Conservation (phyloP, 2,113 vertebrate species). For the Microtus pennsylvanicus region DNA sequence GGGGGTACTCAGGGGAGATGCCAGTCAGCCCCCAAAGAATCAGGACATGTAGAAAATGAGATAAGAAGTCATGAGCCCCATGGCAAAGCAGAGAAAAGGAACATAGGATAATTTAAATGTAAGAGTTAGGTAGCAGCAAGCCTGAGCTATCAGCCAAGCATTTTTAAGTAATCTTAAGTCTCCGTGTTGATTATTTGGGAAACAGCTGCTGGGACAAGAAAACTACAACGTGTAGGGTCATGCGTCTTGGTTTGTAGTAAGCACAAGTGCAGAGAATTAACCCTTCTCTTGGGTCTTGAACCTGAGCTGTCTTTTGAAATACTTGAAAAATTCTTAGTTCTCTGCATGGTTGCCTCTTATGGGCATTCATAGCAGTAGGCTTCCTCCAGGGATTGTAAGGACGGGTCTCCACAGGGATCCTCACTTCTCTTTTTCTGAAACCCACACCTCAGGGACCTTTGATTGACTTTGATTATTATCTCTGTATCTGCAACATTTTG, state of each 20-base stretch:
- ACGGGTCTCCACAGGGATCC: background rate
- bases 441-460: background rate
- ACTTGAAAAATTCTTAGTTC: background rate
- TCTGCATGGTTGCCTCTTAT: background rate
- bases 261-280: fast-evolving
- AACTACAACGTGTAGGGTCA: fast-evolving
- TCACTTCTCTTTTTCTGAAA: background rate
- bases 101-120: no score
- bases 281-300: background rate
- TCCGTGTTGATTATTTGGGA: no score
- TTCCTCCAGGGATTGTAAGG: background rate
- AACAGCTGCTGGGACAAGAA: no score
- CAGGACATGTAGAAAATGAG: no score
- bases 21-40: no score
- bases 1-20: no score
- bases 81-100: no score
- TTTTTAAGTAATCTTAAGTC: no score
- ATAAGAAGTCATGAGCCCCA: no score
- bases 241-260: background rate
- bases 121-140: no score
- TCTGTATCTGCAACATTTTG: background rate
- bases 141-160: no score
- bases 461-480: background rate
- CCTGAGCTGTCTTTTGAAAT: background rate
- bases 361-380: background rate